Evolutionary conservation across 2,888 invertebrate species (phyloP).

Genomic region (Chymomyza amoena): DNA sequence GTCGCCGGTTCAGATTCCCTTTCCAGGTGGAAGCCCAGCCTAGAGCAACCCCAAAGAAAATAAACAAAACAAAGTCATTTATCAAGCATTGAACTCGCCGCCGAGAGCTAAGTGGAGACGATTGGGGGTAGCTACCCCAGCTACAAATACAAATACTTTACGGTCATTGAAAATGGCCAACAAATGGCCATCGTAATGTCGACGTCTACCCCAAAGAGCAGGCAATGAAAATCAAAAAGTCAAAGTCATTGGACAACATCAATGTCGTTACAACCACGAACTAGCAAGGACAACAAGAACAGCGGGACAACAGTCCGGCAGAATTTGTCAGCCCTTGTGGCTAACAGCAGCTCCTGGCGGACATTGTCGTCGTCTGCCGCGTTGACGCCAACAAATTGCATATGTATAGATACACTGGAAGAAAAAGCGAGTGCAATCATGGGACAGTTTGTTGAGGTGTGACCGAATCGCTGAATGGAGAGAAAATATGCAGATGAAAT

Average conservation of each 20-base stretch:
- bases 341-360: neutral
- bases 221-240: slow-evolving; percentile 6
- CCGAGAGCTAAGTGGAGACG: neutral
- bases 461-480: too few species aligned
- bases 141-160: neutral
- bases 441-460: too few species aligned
- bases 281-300: neutral
- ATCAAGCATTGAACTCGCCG: slow-evolving; percentile 1
- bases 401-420: neutral
- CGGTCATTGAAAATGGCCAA: slow-evolving; percentile 3
- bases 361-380: neutral
- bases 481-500: too few species aligned
- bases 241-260: slow-evolving; percentile 3
- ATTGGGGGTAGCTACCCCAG: too few species aligned
- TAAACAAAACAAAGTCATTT: neutral
- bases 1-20: neutral
- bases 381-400: neutral
- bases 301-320: neutral
- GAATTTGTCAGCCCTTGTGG: neutral
- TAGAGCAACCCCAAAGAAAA: neutral
- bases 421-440: neutral
- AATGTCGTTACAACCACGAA: neutral
- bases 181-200: neutral
- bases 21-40: neutral
- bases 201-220: neutral